Evolutionary conservation across 2,797 vertebrate genomes (phyloP), one percentile per base, ranked within the genome.

Genomic region (Cercopithecus diana): DNA sequence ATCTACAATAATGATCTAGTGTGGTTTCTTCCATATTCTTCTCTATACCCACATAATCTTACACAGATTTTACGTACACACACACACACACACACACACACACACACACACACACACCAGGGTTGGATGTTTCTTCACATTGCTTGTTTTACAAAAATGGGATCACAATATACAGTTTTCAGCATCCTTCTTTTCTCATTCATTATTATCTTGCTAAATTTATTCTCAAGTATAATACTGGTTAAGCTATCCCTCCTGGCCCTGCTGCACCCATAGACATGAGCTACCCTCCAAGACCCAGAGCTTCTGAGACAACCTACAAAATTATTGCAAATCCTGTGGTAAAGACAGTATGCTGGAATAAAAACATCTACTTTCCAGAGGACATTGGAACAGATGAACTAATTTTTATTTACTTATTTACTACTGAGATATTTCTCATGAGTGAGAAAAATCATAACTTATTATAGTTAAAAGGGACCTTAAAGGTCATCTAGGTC

Each of bases 81-180:
- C 39, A 55, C 39, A 82, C 4, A 73, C 39, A 83, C 7, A 58
- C 39, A 55, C 9, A 52, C 17, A 28, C 4, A 72, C 39, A 39
- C 39, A 83, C 7, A 58, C 39, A 55, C 9, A 52, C 17, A 28
- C 4, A 72, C 50, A 84, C 41, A 45, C 20, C 77, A 88, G 41
- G 6, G 17, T 12, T 67, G 17, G 43, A 83, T 48, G 45, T 90
- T 90, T 75, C 36, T 97, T 86, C 70, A 67, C 43, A 75, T 57
- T 94, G 64, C 39, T 28, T 83, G 48, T 52, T 94, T 96, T 61
- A 97, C 26, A 95, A 88, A 93, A 96, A 50, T n/a, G 7, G 55
- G 30, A 79, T 89, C 70, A 80, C 2, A 17, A 72, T 36, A 84
- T 57, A 64, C 1, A 91, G 33, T 64, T 90, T 79, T 89, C 36